Percentiles rank a stretch among this genome's conserved stretches.
Evolutionary conservation across 1,140 invertebrate genomes (phyloP).

Genomic region (Drosophila athabasca): DNA sequence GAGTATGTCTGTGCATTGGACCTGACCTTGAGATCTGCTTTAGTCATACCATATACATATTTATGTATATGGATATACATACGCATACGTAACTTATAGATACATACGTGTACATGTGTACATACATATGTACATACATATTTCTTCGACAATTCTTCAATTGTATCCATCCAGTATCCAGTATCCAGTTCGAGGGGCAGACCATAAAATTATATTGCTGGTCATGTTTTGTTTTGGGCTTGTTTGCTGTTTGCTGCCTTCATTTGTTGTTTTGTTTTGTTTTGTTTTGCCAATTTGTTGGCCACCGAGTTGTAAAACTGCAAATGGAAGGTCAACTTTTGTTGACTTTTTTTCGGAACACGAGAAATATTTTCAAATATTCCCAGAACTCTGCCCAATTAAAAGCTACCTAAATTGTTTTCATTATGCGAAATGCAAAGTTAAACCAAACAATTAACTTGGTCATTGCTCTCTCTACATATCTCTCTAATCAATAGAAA

Average conservation of each 20-base stretch:
- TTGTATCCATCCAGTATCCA: no score
- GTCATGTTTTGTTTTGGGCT: slow-evolving; percentile 64
- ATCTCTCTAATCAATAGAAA: slow-evolving; percentile 19
- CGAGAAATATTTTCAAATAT: slow-evolving; percentile 11
- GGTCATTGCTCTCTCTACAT: slow-evolving; percentile 32
- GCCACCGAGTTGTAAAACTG: slow-evolving; percentile 39
- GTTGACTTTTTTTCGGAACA: background rate
- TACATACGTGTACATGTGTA: slow-evolving; percentile 5
- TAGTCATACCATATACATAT: slow-evolving; percentile 26
- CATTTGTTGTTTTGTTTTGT: slow-evolving; percentile 44
- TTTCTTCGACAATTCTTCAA: slow-evolving; percentile 74
- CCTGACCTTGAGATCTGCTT: slow-evolving; percentile 64
- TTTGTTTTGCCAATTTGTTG: slow-evolving; percentile 58
- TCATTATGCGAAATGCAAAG: slow-evolving; percentile 19
- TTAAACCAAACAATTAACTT: slow-evolving; percentile 30
- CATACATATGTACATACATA: no score
- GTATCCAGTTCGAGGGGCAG: slow-evolving; percentile 18
- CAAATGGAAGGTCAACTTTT: slow-evolving; percentile 51
- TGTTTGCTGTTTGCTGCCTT: slow-evolving; percentile 45
- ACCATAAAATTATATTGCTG: slow-evolving; percentile 68
- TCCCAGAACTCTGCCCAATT: slow-evolving; percentile 10
- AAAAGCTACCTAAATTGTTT: slow-evolving; percentile 23
- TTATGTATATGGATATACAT: background rate
- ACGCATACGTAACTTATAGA: slow-evolving; percentile 5
- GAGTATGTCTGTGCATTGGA: slow-evolving; percentile 27